Conservation (phyloP, 2,888 invertebrate species). For the Chloroclysta siterata region DNA sequence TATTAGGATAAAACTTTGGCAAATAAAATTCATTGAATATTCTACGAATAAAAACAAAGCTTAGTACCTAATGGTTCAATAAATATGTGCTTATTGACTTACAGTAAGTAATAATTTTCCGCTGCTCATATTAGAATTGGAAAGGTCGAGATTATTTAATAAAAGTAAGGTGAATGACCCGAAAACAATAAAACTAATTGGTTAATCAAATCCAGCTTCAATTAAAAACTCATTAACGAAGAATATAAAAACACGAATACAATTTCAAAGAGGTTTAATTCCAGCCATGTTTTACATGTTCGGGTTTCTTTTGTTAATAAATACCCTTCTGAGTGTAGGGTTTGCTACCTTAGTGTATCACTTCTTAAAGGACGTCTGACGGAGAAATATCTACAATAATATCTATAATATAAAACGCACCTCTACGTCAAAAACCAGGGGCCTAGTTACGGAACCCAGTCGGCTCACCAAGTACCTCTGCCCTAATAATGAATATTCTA, state of each 20-base stretch:
- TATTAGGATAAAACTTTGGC: neutral
- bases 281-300: conserved; percentile 13
- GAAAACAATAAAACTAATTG: conserved; percentile 10
- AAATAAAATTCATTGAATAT: neutral
- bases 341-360: conserved; percentile 3
- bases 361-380: neutral
- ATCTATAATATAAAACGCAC: too few species aligned
- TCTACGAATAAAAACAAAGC: neutral
- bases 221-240: conserved; percentile 23
- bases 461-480: too few species aligned
- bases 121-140: neutral
- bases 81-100: neutral
- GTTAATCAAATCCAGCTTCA: neutral
- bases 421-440: too few species aligned
- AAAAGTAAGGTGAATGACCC: conserved; percentile 11
- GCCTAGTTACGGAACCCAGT: too few species aligned
- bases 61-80: too few species aligned
- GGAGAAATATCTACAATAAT: neutral
- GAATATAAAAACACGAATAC: conserved; percentile 14
- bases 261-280: neutral
- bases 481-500: too few species aligned
- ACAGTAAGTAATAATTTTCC: neutral
- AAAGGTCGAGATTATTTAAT: neutral
- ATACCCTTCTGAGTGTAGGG: conserved; percentile 13
- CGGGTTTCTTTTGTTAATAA: conserved; percentile 18